Percentiles rank a stretch among this genome's conserved stretches.
Conservation (phyloP, 2,113 vertebrate genomes). For the Lycocorax pyrrhopterus region DNA sequence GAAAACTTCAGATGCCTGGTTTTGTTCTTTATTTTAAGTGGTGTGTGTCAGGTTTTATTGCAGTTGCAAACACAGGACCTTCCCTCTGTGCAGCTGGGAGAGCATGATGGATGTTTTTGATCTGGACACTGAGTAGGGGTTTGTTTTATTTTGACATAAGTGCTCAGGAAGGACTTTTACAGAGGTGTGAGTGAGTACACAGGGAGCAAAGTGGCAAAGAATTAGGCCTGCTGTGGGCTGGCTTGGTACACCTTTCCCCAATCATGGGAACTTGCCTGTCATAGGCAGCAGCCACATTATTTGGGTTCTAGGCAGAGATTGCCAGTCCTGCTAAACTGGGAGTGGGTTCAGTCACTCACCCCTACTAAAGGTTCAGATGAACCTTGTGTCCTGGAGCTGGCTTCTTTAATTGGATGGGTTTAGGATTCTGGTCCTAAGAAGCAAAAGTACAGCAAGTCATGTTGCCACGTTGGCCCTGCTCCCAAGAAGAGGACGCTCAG, state of each 20-base stretch:
- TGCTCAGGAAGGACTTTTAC: neutral
- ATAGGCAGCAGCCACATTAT: neutral
- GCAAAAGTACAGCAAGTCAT: neutral
- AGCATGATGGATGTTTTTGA: neutral
- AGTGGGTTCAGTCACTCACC: neutral
- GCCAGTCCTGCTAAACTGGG: neutral
- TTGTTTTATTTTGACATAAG: conserved; percentile 17
- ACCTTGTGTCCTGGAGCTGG: neutral
- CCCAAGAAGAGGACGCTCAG: neutral
- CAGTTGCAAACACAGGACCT: neutral
- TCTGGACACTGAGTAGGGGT: neutral
- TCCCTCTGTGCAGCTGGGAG: neutral
- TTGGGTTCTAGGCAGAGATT: neutral
- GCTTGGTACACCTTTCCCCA: neutral
- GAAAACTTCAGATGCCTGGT: neutral
- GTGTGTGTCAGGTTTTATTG: neutral
- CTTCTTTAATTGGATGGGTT: neutral
- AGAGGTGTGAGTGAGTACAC: neutral
- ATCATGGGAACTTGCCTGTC: neutral
- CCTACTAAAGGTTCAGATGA: neutral
- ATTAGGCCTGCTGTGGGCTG: neutral
- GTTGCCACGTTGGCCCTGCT: neutral
- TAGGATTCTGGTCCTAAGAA: neutral
- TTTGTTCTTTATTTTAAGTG: conserved; percentile 8
- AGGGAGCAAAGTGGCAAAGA: neutral